Base-by-base conservation (phyloP, 2,888 invertebrate species). In the Syrista parreyssii region DNA sequence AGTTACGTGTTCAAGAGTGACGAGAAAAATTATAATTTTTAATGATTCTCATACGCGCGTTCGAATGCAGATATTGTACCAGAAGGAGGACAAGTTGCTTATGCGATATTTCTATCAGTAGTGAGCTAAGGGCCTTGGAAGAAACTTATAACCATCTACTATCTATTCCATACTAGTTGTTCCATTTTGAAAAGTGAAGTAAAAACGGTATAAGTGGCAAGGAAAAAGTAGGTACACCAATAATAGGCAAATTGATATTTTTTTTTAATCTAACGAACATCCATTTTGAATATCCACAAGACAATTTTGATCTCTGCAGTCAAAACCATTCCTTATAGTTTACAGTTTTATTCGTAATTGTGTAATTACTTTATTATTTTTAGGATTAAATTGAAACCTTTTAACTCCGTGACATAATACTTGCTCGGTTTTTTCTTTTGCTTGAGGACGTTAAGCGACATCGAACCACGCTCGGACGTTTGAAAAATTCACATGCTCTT, bases 401-500 rank as follows among this genome's bases (percentile, higher is more conserved):
- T 2, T 55, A 55, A 23, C 55, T 23, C 2, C 1, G 15, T 55
- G 55, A 23, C 23, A 55, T 55, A 55, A 55, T 23, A 55, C 9
- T 23, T 55, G 23, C 55, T 55, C 9, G 40, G 15, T 55, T 55
- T 23, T 12, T 40, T 55, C 23, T 55, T 23, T 23, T 55, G 23
- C 55, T 55, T 23, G 23, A 23, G 55, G 9, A 55, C 55, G 55
- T 55, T 55, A 55, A 55, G 23, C 71, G 71, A 33, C 33, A 71
- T 12, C 12, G n/a, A 33, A 33, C 12, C 71, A 71, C 31, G 71
- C 55, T 23, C 9, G 55, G 31, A 31, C 32, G 34, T 33, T 72
- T 23, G 35, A 78, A 31, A 73, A 68, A 30, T 71, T 12, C 68
- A 36, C 34, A 68, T 76, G 32, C 34, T 78, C 34, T 23, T 71